Base-by-base conservation (phyloP, 2,113 vertebrate species). In the Hypocryptadius cinnamomeus region DNA sequence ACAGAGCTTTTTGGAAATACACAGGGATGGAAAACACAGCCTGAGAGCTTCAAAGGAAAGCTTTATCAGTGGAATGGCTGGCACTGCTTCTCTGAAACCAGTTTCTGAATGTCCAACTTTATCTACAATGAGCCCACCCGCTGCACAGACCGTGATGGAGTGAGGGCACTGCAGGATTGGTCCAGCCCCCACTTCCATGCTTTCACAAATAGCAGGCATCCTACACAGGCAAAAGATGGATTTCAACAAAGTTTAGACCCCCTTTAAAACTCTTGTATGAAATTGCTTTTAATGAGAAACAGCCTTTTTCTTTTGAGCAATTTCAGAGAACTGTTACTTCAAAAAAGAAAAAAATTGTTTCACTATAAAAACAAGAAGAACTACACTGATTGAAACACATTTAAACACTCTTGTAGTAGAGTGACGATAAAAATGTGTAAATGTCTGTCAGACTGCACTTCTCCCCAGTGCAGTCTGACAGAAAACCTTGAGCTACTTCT, bases 71-170 rank as follows among this genome's bases (percentile, higher is more conserved):
- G 25, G 64, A 78, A 80, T 13, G 44, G 6, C 64, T 57, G 56
- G 61, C 79, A 86, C 31, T 22, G 44, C 79, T 71, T 21, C 76
- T 76, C 79, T 28, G 53, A 54, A 91, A 54, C 5, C 81, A 72
- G 73, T 45, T 80, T 91, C 83, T 66, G 50, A 35, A 22, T 7
- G 35, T 27, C 56, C 78, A 90, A 0, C 42, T 56, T 81, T 80
- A 82, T 73, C 84, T 89, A 6, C 87, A 64, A 17, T 2, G 57
- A n/a, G 60, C 72, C 71, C 85, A 84, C 56, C 21, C 2, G 4
- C 37, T 1, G 2, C 64, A 45, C 10, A 0, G 74, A 6, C 37
- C 0, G 0, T 0, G 9, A 65, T 28, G 69, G 21, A 20, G 2
- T 0, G 0, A 20, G 53, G 56, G 23, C 31, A 5, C 24, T 3